A percentile compares a stretch with the other conserved stretches of the same genome.
These are phyloP conservation scores for Laticauda colubrina DNA, from an alignment of 2,113 vertebrate genomes.

Conservation along the genomic window DNA sequence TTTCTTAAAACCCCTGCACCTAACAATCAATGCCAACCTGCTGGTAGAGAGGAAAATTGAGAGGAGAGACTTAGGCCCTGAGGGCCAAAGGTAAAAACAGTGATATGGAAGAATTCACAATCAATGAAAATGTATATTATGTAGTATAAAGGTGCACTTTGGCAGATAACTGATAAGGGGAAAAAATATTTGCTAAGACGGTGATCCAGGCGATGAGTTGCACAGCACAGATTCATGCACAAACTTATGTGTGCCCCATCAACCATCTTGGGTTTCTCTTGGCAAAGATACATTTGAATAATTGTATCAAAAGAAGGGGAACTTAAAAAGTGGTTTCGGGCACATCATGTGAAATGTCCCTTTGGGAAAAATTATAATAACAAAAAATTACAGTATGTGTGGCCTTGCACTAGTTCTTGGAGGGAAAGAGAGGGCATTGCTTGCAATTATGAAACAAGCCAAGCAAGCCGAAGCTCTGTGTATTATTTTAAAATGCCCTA, in stretches of 20 bases:
- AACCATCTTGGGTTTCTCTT: background rate
- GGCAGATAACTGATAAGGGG: background rate
- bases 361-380: background rate
- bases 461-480: background rate
- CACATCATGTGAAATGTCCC: background rate
- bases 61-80: background rate
- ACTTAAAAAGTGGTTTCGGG: background rate
- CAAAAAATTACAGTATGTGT: background rate
- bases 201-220: background rate
- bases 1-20: background rate
- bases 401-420: background rate
- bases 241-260: background rate
- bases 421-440: background rate
- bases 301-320: background rate
- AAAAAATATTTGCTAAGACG: background rate
- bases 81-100: background rate
- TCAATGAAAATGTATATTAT: background rate
- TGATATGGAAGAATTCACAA: background rate
- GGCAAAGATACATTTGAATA: background rate
- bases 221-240: background rate
- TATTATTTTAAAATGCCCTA: background rate
- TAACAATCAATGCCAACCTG: background rate
- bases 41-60: background rate
- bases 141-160: background rate
- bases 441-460: background rate